Evolutionary conservation across 2,888 invertebrate genomes (phyloP).

Genomic region (Stenoptilia bipunctidactyla): DNA sequence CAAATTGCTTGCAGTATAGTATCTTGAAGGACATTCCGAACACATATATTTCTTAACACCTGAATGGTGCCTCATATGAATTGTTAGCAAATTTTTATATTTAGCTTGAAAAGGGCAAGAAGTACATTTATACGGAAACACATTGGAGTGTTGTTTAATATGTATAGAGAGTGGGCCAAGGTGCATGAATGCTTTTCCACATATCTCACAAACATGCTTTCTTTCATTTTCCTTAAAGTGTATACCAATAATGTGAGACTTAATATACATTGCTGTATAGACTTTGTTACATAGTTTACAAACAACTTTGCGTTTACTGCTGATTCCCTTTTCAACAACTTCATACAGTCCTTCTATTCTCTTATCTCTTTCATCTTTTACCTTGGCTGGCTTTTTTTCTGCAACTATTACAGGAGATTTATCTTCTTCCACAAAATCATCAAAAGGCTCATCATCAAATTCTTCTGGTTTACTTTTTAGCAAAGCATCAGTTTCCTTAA

Average conservation of each 20-base stretch:
- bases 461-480: not conserved
- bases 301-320: not conserved
- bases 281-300: not conserved
- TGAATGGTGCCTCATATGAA: conserved; percentile 37
- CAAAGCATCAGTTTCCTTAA: not conserved
- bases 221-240: conserved; percentile 35
- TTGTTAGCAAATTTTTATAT: conserved; percentile 33
- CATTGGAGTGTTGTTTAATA: conserved; percentile 32
- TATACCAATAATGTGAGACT: not conserved
- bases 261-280: not conserved
- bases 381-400: not conserved
- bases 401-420: conserved; percentile 27
- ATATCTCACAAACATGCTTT: conserved; percentile 41
- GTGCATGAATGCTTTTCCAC: conserved; percentile 39
- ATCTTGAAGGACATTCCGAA: conserved; percentile 40
- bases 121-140: conserved; percentile 38
- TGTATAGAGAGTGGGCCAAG: conserved; percentile 40
- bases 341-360: not conserved
- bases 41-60: conserved; percentile 42
- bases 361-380: not conserved
- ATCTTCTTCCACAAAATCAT: conserved; percentile 29
- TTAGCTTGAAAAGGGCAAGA: conserved; percentile 36
- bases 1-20: conserved; percentile 41
- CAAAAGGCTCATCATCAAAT: not conserved
- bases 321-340: not conserved